Base-by-base conservation (phyloP, 2,113 vertebrate species). In the Prochilodus magdalenae region DNA sequence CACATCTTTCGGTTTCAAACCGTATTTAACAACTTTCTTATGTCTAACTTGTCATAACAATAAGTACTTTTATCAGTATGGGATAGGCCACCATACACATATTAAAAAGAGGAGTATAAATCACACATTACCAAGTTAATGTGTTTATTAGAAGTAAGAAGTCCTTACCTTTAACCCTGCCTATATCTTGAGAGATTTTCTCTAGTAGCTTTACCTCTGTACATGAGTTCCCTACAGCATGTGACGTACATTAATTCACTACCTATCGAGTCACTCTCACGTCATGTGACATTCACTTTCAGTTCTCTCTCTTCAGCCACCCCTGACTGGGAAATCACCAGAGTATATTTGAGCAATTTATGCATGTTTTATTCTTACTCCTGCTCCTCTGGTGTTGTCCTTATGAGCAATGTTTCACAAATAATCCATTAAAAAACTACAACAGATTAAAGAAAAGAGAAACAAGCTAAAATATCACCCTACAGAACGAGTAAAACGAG, bases 251-350 rank as follows among this genome's bases (percentile, higher is more conserved):
- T 40, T 77, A 44, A 73, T 81, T 77, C 59, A 30, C 57, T 67
- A 75, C 20, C 57, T 82, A 60, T 4, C 12, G 13, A 78, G 81
- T 78, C 69, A 78, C 44, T 16, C 20, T 44, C 29, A 8, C 24
- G 53, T 84, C 86, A 84, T 72, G 66, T 84, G 86, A 86, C 75
- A 53, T 3, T 69, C 22, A 70, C 85, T 85, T 83, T 84, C 78
- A 73, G 80, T 85, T 86, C 85, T 81, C 65, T 63, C 29, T 73
- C 33, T 67, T 27, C 73, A 77, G 80, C 73, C 71, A 81, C 77
- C 69, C 80, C 83, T 30, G 5, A 63, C 20, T 82, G 71, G 85
- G 82, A 88, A 88, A 86, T 74, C 71, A 88, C 85, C 80, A 33
- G 26, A 10, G 75, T 72, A 29, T 27, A 60, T 75, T 71, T 67